These are phyloP conservation scores for Phrynosoma blainvillii DNA, from an alignment of 2,113 vertebrate species.

Conservation along the genomic window DNA sequence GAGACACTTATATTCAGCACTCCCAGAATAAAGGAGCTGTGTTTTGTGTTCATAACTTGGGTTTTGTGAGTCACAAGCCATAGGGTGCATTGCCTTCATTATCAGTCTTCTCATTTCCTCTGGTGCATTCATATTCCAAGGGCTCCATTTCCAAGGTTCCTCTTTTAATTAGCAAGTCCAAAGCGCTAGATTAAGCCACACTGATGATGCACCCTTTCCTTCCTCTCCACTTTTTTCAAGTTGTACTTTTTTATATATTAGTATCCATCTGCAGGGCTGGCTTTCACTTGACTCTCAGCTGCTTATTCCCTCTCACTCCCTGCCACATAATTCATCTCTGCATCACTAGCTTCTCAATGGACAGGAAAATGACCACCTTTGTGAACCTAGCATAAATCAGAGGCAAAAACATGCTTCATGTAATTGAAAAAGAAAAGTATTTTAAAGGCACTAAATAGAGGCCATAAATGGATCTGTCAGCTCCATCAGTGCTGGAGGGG, in stretches of 20 bases:
- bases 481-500: slow-evolving; percentile 6
- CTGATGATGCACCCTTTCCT: not conserved
- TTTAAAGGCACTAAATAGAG: slow-evolving; percentile 40
- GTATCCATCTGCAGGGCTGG: slow-evolving; percentile 6
- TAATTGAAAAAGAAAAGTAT: slow-evolving; percentile 54
- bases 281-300: slow-evolving; percentile 38
- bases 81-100: not conserved
- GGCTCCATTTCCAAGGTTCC: not conserved
- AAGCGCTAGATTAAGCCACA: slow-evolving; percentile 7
- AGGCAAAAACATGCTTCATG: slow-evolving; percentile 41
- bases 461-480: slow-evolving; percentile 43
- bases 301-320: not conserved
- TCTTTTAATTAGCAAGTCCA: slow-evolving; percentile 15
- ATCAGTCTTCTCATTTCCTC: slow-evolving; percentile 20
- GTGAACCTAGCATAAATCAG: slow-evolving; percentile 57
- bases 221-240: not conserved
- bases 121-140: slow-evolving; percentile 2
- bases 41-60: not conserved
- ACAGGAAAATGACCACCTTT: slow-evolving; percentile 60
- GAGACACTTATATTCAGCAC: not conserved
- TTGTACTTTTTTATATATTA: not conserved
- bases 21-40: not conserved
- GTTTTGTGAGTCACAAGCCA: not conserved
- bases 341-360: slow-evolving; percentile 58
- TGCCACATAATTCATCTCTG: slow-evolving; percentile 48